Evolutionary conservation across 2,113 vertebrate genomes (phyloP), one percentile per base, ranked within the genome.

Genomic region (Cephalopholis sonnerati): DNA sequence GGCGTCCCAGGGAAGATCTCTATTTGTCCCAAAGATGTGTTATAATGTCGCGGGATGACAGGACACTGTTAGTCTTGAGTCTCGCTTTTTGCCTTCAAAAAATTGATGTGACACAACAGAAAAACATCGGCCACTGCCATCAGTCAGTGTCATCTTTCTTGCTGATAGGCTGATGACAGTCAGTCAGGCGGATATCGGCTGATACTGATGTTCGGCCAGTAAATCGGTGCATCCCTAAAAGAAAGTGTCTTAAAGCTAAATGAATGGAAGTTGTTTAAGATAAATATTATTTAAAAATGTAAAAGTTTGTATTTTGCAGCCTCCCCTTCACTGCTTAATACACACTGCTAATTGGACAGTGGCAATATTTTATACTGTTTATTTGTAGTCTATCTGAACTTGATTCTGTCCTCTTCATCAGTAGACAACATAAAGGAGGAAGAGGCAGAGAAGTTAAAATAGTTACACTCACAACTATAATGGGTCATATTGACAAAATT

Each of bases 371-470:
- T 55, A 25, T 62, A 7, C 24, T 41, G 2, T 51, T 36, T 25
- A 67, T 63, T 39, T 61, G 27, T 67, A 24, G 46, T 57, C 39
- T 53, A 15, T 44, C 41, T 70, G 18, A 64, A 8, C 15, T 25
- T 7, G 39, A 32, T 36, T 69, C 17, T 70, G 53, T 72, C 70
- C 46, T 62, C 39, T 63, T 61, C 27, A 51, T 82, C 74, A 83
- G 32, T 51, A 63, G 10, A 8, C 39, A 59, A 71, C 20, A 57
- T 53, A 58, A 50, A 32, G 15, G 55, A 39, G 61, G 51, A 68
- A 44, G 24, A 54, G 17, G 54, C 20, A 63, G 5, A 59, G 62
- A 55, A 44, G 50, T 68, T 57, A 57, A 57, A 46, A 13, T 36
- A n/a, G 13, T n/a, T n/a, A 27, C 2, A 53, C 20, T 78, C n/a